Evolutionary conservation across 1,140 invertebrate species (phyloP).

Genomic region (Ladona fulva): DNA sequence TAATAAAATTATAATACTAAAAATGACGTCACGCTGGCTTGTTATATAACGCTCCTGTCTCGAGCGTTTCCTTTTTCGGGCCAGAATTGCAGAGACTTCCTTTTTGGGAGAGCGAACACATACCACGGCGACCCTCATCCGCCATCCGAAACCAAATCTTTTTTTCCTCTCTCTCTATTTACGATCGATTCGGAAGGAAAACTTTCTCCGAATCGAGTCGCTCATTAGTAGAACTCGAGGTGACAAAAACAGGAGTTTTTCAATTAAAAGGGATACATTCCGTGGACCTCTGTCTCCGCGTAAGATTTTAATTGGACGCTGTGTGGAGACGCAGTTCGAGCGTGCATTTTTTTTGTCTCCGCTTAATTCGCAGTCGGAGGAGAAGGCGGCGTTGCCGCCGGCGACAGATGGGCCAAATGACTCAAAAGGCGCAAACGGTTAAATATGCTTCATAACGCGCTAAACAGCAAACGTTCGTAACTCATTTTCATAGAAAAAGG

Average conservation of each 20-base stretch:
- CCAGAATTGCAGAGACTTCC: too few species aligned
- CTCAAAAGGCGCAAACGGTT: too few species aligned
- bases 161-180: background rate
- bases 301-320: background rate
- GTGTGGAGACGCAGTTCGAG: background rate
- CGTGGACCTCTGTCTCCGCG: background rate
- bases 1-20: too few species aligned
- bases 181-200: background rate
- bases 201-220: background rate
- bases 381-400: background rate
- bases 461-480: too few species aligned
- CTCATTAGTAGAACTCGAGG: background rate
- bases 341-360: background rate
- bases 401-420: background rate
- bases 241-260: background rate
- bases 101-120: too few species aligned
- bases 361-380: background rate
- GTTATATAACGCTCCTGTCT: too few species aligned
- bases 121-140: background rate
- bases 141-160: background rate
- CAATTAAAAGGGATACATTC: background rate
- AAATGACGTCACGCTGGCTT: too few species aligned
- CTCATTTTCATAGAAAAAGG: too few species aligned
- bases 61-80: too few species aligned
- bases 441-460: too few species aligned